Evolutionary conservation across 2,113 vertebrate species (phyloP).

Genomic region (Crypturellus undulatus): DNA sequence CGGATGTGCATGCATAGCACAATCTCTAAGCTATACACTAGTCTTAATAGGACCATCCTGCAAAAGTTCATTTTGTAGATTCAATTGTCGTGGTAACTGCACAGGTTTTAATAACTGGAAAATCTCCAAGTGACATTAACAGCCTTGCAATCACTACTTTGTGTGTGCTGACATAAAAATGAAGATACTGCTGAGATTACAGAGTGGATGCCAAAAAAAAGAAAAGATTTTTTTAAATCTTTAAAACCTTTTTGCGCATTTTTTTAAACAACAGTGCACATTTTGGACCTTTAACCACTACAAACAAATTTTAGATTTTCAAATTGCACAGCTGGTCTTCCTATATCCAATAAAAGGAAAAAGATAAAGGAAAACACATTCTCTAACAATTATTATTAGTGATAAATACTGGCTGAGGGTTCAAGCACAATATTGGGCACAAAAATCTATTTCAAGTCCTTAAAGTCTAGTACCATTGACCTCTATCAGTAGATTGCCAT

Average conservation of each 20-base stretch:
- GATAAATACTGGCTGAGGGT: background rate
- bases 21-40: background rate
- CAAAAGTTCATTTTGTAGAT: background rate
- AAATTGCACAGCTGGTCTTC: background rate
- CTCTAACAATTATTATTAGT: background rate
- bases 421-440: background rate
- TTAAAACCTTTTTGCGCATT: background rate
- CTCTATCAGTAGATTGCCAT: background rate
- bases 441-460: background rate
- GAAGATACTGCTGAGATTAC: background rate
- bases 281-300: background rate
- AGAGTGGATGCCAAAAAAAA: too few species aligned
- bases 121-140: background rate
- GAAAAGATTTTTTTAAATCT: too few species aligned
- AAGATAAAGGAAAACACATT: background rate
- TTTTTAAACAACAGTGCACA: background rate
- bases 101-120: background rate
- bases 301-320: background rate
- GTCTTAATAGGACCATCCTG: background rate
- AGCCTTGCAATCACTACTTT: background rate
- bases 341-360: background rate
- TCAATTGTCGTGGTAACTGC: background rate
- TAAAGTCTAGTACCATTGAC: background rate
- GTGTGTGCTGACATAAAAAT: background rate
- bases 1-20: background rate